phyloP scores from a whole-genome alignment of 2,113 vertebrate species.

The human (Homo sapiens) region GRCh38 chr3:147139001-147139500 shows the following conservation, averaged over 20 bases:
- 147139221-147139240: background rate
- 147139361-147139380: slow-evolving; percentile 16
- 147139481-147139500: background rate
- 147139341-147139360: background rate
- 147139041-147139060: background rate
- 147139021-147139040: background rate
- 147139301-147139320: background rate
- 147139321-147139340: background rate
- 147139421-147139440: background rate
- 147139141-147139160: background rate
- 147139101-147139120: background rate
- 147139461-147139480: background rate
- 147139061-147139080: background rate
- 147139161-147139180: background rate
- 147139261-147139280: background rate
- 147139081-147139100: background rate
- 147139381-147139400: background rate
- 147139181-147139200: background rate
- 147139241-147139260: background rate
- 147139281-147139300: background rate
- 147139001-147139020: background rate
- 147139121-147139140: background rate
- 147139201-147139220: background rate
- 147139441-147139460: background rate
- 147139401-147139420: slow-evolving; percentile 27